Evolutionary conservation across 2,797 vertebrate genomes (phyloP), one percentile per base, ranked within the genome.

Genomic region (Sarcophilus harrisii): DNA sequence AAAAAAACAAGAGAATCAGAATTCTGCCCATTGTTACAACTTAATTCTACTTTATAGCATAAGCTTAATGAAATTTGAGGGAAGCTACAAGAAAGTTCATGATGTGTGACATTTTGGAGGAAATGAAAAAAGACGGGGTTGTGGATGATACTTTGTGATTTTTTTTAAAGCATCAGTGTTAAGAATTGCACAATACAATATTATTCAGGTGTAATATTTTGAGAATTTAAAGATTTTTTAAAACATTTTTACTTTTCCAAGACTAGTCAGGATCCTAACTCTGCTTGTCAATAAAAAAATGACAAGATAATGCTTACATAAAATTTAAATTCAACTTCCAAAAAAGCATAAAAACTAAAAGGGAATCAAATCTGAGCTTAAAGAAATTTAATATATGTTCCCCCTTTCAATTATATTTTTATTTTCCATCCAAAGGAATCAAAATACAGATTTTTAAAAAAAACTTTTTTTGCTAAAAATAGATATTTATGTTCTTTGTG

Each of bases 211-310:
- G 21, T 24, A 81, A 81, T 45, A 81, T 81, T 73, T 81, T 45
- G n/a, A 45, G 18, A 81, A 81, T 10, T 81, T 18, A 81, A 81
- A 45, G 16, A 24, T 81, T 81, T 24, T 66, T 66, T 45, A 24
- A 8, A 38, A 45, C 18, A 49, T 1, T 2, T 12, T 5, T 27
- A 21, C 32, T 90, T 95, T 54, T 58, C 55, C 52, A 58, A 45
- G 52, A 89, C n/a, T 91, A 4, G 38, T 58, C 52, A 60, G 9
- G 92, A 45, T 45, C 57, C 24, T 93, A 24, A 87, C 92, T 54
- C 38, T 89, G 66, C 57, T 18, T 60, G 24, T 12, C 58, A 92
- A 60, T 58, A 81, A n/a, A 94, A 62, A 96, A 96, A 92, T 12
- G 29, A 52, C 13, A 96, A 94, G 57, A 21, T 29, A 90, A 92